These are phyloP conservation scores for Stegostoma tigrinum DNA, from an alignment of 2,113 vertebrate species.

Conservation along the genomic window DNA sequence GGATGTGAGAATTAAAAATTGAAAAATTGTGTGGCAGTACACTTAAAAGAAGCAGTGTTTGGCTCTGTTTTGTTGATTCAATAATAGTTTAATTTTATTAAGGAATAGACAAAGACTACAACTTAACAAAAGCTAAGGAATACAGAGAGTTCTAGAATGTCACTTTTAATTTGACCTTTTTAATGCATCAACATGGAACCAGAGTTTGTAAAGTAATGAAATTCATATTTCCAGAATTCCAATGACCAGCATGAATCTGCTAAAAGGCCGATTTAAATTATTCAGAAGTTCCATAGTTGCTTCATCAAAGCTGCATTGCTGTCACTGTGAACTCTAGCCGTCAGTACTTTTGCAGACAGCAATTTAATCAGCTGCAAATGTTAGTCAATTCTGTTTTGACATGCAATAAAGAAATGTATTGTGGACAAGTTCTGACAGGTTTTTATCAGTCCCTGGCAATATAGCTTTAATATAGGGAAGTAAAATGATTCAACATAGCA, in stretches of 20 bases:
- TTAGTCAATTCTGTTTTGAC: not conserved
- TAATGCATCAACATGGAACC: not conserved
- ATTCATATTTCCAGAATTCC: conserved; percentile 28
- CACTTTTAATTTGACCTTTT: conserved; percentile 8
- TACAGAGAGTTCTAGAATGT: not conserved
- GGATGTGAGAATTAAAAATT: not conserved
- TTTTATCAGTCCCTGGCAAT: not conserved
- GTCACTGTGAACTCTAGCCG: conserved; percentile 2
- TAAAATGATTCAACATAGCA: not conserved
- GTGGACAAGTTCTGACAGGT: not conserved
- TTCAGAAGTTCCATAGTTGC: not conserved
- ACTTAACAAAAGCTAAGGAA: not conserved
- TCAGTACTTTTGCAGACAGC: not conserved
- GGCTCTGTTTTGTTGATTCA: not conserved
- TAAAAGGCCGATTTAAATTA: conserved; percentile 33
- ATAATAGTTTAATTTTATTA: not conserved
- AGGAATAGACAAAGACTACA: not conserved
- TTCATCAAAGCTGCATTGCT: conserved; percentile 25
- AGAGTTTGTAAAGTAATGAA: conserved; percentile 19
- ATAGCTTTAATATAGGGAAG: not conserved
- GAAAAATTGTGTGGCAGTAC: not conserved
- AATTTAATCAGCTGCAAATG: not conserved
- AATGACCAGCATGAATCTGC: not conserved
- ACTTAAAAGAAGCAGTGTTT: not conserved
- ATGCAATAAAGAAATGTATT: conserved; percentile 19